Evolutionary conservation across 2,113 vertebrate genomes (phyloP).

Genomic region (Python bivittatus): DNA sequence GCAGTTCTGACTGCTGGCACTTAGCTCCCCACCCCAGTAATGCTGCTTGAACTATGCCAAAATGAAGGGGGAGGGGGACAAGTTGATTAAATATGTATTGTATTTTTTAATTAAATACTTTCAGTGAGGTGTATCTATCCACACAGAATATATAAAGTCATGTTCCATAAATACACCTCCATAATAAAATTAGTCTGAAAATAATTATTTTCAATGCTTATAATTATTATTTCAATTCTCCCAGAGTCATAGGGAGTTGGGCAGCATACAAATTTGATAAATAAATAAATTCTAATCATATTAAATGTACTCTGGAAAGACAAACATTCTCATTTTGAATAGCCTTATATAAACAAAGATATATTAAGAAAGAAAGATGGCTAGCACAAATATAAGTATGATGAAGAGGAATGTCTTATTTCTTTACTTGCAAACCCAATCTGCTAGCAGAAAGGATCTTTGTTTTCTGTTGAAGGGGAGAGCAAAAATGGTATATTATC

Average conservation of each 20-base stretch:
- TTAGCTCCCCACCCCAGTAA: neutral
- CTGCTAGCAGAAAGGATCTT: constrained; percentile 16
- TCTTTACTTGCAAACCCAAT: constrained; percentile 23
- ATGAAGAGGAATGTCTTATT: constrained; percentile 10
- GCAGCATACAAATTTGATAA: neutral
- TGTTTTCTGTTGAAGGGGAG: neutral
- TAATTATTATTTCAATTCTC: constrained; percentile 9
- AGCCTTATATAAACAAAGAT: constrained; percentile 32
- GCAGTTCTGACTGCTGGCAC: constrained; percentile 5
- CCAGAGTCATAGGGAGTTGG: neutral
- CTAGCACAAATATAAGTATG: constrained; percentile 32
- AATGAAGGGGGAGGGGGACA: constrained; percentile 7
- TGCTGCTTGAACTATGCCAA: constrained; percentile 14
- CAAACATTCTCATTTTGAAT: constrained; percentile 39
- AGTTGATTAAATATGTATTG: constrained; percentile 32
- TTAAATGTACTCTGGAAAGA: constrained; percentile 38
- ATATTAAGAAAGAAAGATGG: constrained; percentile 43
- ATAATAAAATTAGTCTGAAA: constrained; percentile 52
- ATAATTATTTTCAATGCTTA: constrained; percentile 43
- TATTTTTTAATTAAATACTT: constrained; percentile 54
- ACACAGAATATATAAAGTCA: constrained; percentile 49
- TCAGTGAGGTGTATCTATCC: constrained; percentile 32
- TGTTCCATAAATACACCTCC: constrained; percentile 40
- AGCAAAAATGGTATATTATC: neutral
- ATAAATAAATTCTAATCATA: constrained; percentile 41